These are phyloP conservation scores for Numenius phaeopus DNA, from an alignment of 2,797 vertebrate genomes.

Conservation along the genomic window DNA sequence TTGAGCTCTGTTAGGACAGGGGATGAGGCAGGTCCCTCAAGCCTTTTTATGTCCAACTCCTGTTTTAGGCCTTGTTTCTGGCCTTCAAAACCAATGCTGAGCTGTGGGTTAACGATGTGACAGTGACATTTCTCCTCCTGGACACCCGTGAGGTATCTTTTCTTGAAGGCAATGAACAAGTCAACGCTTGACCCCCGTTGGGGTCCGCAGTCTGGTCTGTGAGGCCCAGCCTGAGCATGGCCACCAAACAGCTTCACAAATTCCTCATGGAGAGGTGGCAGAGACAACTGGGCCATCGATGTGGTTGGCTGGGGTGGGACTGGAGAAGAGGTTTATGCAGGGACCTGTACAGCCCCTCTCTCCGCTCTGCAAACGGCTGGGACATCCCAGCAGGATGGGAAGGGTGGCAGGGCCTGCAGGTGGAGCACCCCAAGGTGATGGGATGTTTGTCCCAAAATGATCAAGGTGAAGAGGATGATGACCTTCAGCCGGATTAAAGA, in stretches of 20 bases:
- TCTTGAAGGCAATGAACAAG: too few species aligned
- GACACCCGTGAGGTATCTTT: rapidly evolving
- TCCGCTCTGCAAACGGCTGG: rapidly evolving
- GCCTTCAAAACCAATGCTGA: neutral
- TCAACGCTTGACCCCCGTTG: rapidly evolving
- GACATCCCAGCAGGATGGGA: neutral
- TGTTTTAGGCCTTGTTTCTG: neutral
- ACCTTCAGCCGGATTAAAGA: too few species aligned
- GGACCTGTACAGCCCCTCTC: neutral
- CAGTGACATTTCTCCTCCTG: neutral
- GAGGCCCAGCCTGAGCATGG: neutral
- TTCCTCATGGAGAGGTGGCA: neutral
- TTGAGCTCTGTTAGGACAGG: neutral
- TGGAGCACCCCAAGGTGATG: neutral
- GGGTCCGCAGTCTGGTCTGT: neutral
- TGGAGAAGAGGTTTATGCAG: neutral
- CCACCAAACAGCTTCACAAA: neutral
- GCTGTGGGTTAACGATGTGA: neutral
- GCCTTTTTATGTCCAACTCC: neutral
- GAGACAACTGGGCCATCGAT: too few species aligned
- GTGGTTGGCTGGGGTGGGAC: neutral
- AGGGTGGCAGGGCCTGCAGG: too few species aligned
- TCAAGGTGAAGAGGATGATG: neutral
- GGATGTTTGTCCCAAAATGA: neutral
- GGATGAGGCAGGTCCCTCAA: neutral